phyloP scores from a whole-genome alignment of 2,797 vertebrate species.

The Coreius guichenoti region DNA sequence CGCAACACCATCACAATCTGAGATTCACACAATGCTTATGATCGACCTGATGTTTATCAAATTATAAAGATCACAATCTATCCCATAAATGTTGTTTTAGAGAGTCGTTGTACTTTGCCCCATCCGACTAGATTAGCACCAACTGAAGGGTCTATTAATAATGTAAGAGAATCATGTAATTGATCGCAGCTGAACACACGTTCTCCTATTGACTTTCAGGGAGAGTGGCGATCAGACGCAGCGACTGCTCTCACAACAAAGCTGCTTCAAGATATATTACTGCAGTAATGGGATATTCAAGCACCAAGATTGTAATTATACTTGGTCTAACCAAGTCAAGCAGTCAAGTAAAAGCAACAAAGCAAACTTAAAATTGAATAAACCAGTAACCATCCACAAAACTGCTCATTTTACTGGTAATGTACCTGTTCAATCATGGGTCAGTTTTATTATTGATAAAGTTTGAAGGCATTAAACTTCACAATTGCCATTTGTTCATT shows the following conservation, averaged over 20 bases:
- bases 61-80: not conserved
- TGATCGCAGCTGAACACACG: not conserved
- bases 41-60: not conserved
- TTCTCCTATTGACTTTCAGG: conserved; percentile 45
- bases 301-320: conserved; percentile 1
- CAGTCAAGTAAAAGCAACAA: not conserved
- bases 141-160: conserved; percentile 14
- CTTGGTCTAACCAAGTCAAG: not conserved
- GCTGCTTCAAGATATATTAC: not conserved
- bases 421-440: not conserved
- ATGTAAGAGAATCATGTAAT: conserved; percentile 20
- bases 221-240: conserved; percentile 18
- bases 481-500: not conserved
- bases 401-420: not conserved
- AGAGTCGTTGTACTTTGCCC: not conserved
- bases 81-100: not conserved
- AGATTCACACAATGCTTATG: not conserved
- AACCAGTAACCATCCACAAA: not conserved
- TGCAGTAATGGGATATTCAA: not conserved
- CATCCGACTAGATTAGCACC: not conserved
- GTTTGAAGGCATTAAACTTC: not conserved
- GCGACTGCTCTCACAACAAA: not conserved
- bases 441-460: not conserved
- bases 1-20: too few relatives aligned
- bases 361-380: not conserved